Evolutionary conservation across 2,888 invertebrate species (phyloP).

Genomic region (Chorisops tibialis): DNA sequence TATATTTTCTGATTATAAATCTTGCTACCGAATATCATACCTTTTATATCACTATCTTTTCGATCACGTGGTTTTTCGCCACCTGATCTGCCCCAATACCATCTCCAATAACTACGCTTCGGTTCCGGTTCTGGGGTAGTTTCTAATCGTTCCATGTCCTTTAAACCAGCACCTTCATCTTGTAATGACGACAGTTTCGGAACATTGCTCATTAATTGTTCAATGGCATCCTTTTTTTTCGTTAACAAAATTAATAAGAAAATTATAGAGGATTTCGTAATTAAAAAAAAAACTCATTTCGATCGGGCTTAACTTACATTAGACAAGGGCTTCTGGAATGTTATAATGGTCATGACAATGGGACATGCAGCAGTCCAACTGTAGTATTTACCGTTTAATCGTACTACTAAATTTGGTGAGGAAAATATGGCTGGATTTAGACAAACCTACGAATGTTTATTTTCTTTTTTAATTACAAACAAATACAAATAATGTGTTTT

Average conservation of each 20-base stretch:
- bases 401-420: constrained; percentile 79
- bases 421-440: constrained; percentile 71
- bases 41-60: constrained; percentile 41
- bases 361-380: constrained; percentile 91
- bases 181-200: constrained; percentile 34
- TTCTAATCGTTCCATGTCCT: neutral
- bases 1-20: neutral
- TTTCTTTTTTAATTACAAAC: neutral
- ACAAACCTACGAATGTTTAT: constrained; percentile 52
- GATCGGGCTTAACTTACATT: constrained; percentile 55
- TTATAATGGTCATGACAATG: constrained; percentile 80
- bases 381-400: constrained; percentile 83
- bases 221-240: constrained; percentile 45
- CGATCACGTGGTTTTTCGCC: constrained; percentile 35
- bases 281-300: too few relatives aligned
- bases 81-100: constrained; percentile 64
- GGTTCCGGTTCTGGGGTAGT: constrained; percentile 35
- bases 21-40: constrained; percentile 32
- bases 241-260: neutral
- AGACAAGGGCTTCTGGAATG: constrained; percentile 82
- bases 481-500: too few relatives aligned
- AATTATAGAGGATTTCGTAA: too few relatives aligned
- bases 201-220: constrained; percentile 44
- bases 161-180: constrained; percentile 24
- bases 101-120: constrained; percentile 59